phyloP scores from a whole-genome alignment of 2,888 invertebrate species.

The Augiades crinisus region DNA sequence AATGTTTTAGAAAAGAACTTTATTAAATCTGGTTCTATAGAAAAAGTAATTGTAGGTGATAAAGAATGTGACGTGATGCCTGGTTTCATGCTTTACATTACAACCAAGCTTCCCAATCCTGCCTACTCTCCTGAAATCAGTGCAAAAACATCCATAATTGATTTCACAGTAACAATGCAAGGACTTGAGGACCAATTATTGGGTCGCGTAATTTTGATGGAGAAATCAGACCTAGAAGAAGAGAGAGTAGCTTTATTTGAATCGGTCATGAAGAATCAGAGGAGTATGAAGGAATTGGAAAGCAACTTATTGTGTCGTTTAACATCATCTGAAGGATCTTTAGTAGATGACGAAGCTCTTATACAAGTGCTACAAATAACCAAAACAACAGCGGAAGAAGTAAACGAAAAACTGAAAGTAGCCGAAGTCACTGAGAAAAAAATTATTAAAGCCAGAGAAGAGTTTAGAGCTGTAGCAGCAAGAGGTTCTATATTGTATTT shows the following conservation, averaged over 20 bases:
- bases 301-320: constrained; percentile 94
- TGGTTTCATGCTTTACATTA: constrained; percentile 97
- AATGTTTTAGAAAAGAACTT: constrained; percentile 98
- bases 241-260: constrained; percentile 96
- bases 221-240: constrained; percentile 96
- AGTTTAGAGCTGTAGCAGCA: constrained; percentile 96
- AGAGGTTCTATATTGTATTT: constrained; percentile 97
- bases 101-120: constrained; percentile 97
- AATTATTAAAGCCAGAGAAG: constrained; percentile 96
- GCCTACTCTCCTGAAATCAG: constrained; percentile 98
- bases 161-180: constrained; percentile 98
- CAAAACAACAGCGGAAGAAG: constrained; percentile 95
- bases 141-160: constrained; percentile 97
- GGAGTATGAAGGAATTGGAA: constrained; percentile 97
- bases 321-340: constrained; percentile 95
- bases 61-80: constrained; percentile 98
- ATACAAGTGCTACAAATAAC: constrained; percentile 94
- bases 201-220: constrained; percentile 96
- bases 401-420: constrained; percentile 95
- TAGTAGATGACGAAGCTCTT: constrained; percentile 97
- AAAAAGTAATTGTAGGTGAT: constrained; percentile 96
- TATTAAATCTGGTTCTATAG: constrained; percentile 97
- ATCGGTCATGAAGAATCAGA: constrained; percentile 97
- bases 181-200: constrained; percentile 97
- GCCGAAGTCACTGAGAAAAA: constrained; percentile 97